Conservation (phyloP, 1,140 invertebrate genomes). For the Zaprionus taronus region DNA sequence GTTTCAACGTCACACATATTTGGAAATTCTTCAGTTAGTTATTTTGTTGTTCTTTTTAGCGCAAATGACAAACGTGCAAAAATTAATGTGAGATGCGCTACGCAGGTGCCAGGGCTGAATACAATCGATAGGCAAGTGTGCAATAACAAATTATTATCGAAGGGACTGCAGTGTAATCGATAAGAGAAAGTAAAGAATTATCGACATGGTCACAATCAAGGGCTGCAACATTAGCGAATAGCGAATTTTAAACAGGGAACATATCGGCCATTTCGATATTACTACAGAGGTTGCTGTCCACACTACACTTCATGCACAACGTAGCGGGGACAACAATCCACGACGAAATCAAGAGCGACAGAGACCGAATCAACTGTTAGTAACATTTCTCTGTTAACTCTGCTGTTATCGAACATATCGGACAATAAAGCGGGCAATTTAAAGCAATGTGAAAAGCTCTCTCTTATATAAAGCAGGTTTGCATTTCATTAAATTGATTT, state of each 20-base stretch:
- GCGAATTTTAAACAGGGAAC: no score
- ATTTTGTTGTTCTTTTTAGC: slow-evolving; percentile 22
- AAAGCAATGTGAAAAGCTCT: not conserved
- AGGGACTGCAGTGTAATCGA: not conserved
- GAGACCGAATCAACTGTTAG: no score
- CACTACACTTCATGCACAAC: no score
- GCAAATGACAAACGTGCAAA: slow-evolving; percentile 39
- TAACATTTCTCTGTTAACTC: no score
- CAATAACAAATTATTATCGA: no score
- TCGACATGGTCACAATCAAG: not conserved
- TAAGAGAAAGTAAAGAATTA: not conserved
- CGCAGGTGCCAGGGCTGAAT: slow-evolving; percentile 28
- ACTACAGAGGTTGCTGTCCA: no score
- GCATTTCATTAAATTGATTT: not conserved
- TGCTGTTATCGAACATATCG: not conserved
- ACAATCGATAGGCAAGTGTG: not conserved
- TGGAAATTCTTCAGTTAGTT: slow-evolving; percentile 9
- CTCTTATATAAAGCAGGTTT: not conserved
- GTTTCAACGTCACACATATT: slow-evolving; percentile 80
- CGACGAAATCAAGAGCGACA: no score
- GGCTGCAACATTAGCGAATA: not conserved
- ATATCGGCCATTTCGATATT: no score
- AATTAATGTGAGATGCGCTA: slow-evolving; percentile 19
- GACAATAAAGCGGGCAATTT: not conserved
- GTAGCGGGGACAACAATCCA: no score